These are phyloP conservation scores for Porites australiensis DNA, from an alignment of 64 coral and sea anemone species.

Conservation along the genomic window DNA sequence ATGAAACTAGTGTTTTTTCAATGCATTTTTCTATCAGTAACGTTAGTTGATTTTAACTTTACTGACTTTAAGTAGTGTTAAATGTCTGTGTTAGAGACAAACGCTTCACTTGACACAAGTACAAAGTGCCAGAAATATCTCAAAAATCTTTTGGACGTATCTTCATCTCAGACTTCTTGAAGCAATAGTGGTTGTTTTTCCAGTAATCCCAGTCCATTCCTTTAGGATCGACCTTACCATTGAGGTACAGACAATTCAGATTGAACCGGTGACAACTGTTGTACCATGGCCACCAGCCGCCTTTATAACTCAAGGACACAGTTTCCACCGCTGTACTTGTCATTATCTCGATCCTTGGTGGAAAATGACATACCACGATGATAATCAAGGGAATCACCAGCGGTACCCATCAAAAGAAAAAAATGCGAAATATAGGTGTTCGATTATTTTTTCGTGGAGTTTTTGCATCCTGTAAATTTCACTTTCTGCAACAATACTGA, in stretches of 20 bases:
- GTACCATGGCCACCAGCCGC: background rate
- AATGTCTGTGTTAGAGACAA: too few species aligned
- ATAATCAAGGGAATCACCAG: conserved; percentile 3
- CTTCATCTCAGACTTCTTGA: conserved; percentile 20
- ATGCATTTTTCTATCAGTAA: too few species aligned
- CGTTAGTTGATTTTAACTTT: too few species aligned
- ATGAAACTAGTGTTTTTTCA: too few species aligned
- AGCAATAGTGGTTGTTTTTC: background rate
- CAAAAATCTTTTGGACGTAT: conserved; percentile 13
- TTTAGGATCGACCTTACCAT: background rate
- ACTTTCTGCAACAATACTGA: too few species aligned
- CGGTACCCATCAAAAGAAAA: background rate
- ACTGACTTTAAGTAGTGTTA: too few species aligned
- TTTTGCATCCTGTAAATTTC: too few species aligned
- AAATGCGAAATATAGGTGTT: too few species aligned
- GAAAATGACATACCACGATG: conserved; percentile 24
- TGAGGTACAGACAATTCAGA: background rate
- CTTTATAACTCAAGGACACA: background rate
- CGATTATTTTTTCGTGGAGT: too few species aligned
- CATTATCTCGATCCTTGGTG: conserved; percentile 32
- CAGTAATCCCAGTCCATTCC: background rate
- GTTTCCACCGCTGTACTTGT: background rate
- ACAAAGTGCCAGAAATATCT: too few species aligned
- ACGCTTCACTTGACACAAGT: too few species aligned
- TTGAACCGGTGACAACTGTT: background rate